Evolutionary conservation across 2,888 invertebrate genomes (phyloP), one percentile per base, ranked within the genome.

Genomic region (Eupeodes luniger): DNA sequence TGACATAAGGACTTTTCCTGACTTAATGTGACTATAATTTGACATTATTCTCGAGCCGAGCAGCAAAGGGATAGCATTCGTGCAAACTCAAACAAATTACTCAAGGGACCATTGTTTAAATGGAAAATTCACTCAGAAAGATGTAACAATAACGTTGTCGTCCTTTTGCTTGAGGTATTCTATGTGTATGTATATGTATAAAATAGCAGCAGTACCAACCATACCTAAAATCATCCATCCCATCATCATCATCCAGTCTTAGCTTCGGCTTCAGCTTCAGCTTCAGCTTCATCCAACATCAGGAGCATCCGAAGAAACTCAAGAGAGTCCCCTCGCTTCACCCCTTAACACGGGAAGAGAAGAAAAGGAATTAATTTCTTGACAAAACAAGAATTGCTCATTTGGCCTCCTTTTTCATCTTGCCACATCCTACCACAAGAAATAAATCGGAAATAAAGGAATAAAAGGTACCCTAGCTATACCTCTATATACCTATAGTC

Each of bases 1-100:
- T 80, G 78, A 82, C 74, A 69, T 66, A 80, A 49, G 69, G 76
- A 87, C 83, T 82, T 76, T 85, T 78, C 62, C 61, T 40, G 74
- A 55, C 81, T 67, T 77, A 81, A 84, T 81, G 72, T 84, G 84
- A 84, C 80, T 76, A 77, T 88, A 84, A 88, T 88, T 80, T 88
- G 87, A 88, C 69, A 88, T 88, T 84, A 81, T 80, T 51, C 61
- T 74, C 64, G 34, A 77, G 51, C 67, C 62, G 40, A 77, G 40
- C 40, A 27, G 74, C 67, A 81, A 75, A 75, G 19, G 72, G 75
- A 57, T 67, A 72, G 27, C 84, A 76, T 72, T 80, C 75, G 19
- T 79, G 69, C 80, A 74, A 66, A 81, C 80, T 49, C 81, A 83
- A 86, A 82, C 53, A 70, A 67, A 87, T 77, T 62, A 80, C 87